phyloP scores from a whole-genome alignment of 2,888 invertebrate genomes.

The Homarus gammarus region DNA sequence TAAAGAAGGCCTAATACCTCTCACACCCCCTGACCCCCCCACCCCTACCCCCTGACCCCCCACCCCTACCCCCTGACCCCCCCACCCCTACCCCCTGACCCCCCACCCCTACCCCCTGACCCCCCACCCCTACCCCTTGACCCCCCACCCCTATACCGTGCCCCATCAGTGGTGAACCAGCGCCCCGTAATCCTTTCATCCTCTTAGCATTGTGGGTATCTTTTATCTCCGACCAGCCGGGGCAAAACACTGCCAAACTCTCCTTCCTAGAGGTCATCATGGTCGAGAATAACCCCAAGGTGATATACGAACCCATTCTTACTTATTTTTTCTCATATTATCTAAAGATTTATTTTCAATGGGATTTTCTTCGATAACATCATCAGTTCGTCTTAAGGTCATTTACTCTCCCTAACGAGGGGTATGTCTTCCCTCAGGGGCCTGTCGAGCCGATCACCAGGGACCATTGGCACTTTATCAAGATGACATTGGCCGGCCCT shows the following conservation, averaged over 20 bases:
- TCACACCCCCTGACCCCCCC: neutral
- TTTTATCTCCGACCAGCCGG: slow-evolving; percentile 7
- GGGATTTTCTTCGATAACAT: neutral
- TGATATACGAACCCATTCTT: neutral
- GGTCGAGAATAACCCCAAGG: neutral
- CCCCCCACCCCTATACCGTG: too few species aligned
- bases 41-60: neutral
- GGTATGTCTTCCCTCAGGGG: too few species aligned
- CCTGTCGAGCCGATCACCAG: too few species aligned
- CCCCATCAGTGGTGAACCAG: neutral
- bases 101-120: neutral
- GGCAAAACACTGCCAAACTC: neutral
- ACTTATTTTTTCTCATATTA: neutral
- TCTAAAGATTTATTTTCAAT: neutral
- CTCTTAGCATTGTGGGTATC: slow-evolving; percentile 30
- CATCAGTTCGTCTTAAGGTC: neutral
- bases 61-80: neutral
- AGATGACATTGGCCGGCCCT: too few species aligned
- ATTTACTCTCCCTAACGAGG: too few species aligned
- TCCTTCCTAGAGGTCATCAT: neutral
- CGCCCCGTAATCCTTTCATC: slow-evolving; percentile 38
- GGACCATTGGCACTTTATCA: too few species aligned
- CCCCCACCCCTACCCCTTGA: neutral
- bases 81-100: neutral
- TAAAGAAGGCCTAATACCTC: too few species aligned